phyloP scores from a whole-genome alignment of 92 coral and sea anemone species.

The Zoanthus sansibaricus region DNA sequence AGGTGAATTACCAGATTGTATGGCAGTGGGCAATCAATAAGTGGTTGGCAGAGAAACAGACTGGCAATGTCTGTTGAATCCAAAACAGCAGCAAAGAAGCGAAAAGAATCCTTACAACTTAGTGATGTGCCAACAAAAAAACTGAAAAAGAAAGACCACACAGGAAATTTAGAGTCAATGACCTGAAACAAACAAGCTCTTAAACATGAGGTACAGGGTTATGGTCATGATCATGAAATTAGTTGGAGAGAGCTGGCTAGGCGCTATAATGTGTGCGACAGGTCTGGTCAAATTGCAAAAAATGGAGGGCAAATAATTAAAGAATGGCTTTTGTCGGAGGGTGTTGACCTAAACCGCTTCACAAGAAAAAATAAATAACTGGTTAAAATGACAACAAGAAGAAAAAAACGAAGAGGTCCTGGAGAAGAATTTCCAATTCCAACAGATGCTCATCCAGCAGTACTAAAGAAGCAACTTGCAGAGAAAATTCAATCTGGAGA shows the following conservation, averaged over 20 bases:
- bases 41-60: slow-evolving; percentile 44
- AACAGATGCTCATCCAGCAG: background rate
- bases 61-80: slow-evolving; percentile 43
- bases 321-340: background rate
- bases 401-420: slow-evolving; percentile 20
- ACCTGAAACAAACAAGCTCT: slow-evolving; percentile 13
- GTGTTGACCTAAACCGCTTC: background rate
- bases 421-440: slow-evolving; percentile 21
- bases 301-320: slow-evolving; percentile 57
- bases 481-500: slow-evolving; percentile 36
- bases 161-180: background rate
- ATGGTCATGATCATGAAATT: background rate
- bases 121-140: no score
- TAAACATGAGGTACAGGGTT: background rate
- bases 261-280: slow-evolving; percentile 44
- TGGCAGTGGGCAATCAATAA: slow-evolving; percentile 63
- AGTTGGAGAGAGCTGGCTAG: slow-evolving; percentile 50
- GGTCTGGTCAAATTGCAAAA: slow-evolving; percentile 35
- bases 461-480: background rate
- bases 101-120: no score
- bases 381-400: background rate
- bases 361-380: background rate
- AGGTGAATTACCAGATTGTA: slow-evolving; percentile 35
- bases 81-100: slow-evolving; percentile 45
- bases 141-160: background rate